These are phyloP conservation scores for Grammomys dolichurus DNA, from an alignment of 2,113 vertebrate species.

Conservation along the genomic window DNA sequence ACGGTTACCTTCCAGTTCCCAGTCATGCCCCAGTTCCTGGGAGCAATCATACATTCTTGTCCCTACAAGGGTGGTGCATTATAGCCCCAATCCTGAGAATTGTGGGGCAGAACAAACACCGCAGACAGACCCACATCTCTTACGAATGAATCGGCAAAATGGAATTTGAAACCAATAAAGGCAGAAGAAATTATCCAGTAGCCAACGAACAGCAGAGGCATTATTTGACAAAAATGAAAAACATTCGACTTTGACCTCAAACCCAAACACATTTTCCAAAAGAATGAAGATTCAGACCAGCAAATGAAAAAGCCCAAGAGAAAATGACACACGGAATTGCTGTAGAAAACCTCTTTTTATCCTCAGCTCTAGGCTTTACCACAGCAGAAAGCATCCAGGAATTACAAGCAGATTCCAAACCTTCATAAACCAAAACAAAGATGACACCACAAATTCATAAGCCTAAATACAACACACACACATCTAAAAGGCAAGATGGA, in stretches of 20 bases:
- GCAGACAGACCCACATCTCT: neutral
- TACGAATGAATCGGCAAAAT: neutral
- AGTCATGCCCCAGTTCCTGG: neutral
- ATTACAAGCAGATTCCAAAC: constrained; percentile 30
- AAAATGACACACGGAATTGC: constrained; percentile 6
- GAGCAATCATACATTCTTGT: neutral
- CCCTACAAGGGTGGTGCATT: neutral
- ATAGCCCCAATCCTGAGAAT: neutral
- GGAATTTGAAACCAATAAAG: neutral
- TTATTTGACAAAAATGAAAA: constrained; percentile 38
- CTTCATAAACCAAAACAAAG: constrained; percentile 15
- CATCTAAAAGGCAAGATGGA: neutral
- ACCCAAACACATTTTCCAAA: constrained; percentile 23
- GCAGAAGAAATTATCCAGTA: constrained; percentile 28
- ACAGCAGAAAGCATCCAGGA: constrained; percentile 18
- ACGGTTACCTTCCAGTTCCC: neutral
- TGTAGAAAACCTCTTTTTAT: neutral
- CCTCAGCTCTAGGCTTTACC: neutral
- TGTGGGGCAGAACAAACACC: neutral
- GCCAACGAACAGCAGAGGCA: neutral
- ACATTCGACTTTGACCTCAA: constrained; percentile 31
- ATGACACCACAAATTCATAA: neutral
- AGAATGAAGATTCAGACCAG: constrained; percentile 22
- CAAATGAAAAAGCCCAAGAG: constrained; percentile 44
- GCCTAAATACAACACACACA: neutral